Base-by-base conservation (phyloP, 2,797 vertebrate species). In the Iguana delicatissima region DNA sequence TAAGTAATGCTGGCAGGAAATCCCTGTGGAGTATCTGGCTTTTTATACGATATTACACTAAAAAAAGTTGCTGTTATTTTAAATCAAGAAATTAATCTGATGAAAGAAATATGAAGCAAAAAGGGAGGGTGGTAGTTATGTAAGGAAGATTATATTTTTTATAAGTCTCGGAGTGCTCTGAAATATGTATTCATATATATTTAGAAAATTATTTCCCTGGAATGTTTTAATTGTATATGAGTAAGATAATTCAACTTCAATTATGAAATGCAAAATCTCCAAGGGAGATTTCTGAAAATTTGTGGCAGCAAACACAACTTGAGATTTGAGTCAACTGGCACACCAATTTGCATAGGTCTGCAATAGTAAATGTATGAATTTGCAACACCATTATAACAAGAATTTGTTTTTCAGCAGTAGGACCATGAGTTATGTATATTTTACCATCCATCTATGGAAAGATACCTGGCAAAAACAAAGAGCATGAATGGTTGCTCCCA, bases 1-100 rank as follows among this genome's bases (percentile, higher is more conserved):
- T 91, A 91, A 81, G 83, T 89, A 89, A 91, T 26, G n/a, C 83
- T 80, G 64, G 69, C 90, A 89, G 69, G 55, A 89, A 86, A 91
- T 89, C 83, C 77, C 87, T n/a, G 18, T 74, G 12, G 67, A 86
- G 76, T n/a, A 85, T 42, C 90, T 91, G 87, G 77, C 42, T 64
- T 55, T 91, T 62, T 84, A 20, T 80, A 80, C 50, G 64, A 81
- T 67, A 86, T 91, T 84, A 59, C 59, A 80, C 35, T 29, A 20
- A 18, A 4, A 62, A 42, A 86, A 89, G 62, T 46, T 84, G 74
- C 52, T 88, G 62, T 84, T 88, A 84, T 88, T 91, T 89, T 81
- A 76, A 89, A 89, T 91, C n/a, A 91, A 38, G 57, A 86, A 89
- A 89, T 85, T 91, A 89, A 85, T 86, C 57, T 55, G 50, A 46